A percentile compares a stretch with the other conserved stretches of the same genome.
Conservation (phyloP, 2,888 invertebrate genomes). For the Netelia melanura region DNA sequence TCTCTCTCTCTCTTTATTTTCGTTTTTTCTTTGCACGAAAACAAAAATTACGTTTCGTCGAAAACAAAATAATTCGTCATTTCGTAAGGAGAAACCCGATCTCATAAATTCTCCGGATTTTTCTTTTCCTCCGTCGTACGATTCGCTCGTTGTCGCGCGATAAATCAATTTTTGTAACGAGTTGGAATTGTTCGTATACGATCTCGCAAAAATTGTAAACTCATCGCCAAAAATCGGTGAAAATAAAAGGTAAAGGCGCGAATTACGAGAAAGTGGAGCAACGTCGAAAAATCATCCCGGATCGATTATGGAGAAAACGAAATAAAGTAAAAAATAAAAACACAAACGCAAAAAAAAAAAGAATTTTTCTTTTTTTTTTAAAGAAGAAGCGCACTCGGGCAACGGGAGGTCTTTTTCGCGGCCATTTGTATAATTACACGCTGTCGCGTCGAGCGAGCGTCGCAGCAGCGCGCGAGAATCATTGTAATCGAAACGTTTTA, state of each 20-base stretch:
- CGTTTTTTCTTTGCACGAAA: not conserved
- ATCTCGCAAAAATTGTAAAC: not conserved
- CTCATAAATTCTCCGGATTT: not conserved
- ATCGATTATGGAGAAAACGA: conserved; percentile 38
- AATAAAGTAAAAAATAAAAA: conserved; percentile 2
- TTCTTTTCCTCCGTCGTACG: not conserved
- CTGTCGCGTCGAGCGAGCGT: conserved; percentile 4
- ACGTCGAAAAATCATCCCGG: conserved; percentile 24
- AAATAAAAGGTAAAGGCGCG: not conserved
- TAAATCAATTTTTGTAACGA: not conserved
- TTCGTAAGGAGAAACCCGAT: not conserved
- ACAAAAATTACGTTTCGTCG: too few species aligned
- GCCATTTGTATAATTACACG: conserved; percentile 63
- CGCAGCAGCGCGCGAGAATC: conserved; percentile 50
- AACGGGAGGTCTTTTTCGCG: conserved; percentile 12
- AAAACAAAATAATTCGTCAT: too few species aligned
- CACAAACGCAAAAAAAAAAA: not conserved
- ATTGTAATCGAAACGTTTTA: conserved; percentile 65
- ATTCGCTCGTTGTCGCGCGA: not conserved
- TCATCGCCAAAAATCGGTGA: not conserved
- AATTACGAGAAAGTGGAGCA: conserved; percentile 59
- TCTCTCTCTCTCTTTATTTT: not conserved
- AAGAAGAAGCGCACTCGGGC: conserved; percentile 40
- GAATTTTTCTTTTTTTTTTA: not conserved
- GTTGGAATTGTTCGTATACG: not conserved